These are phyloP conservation scores for Pyrocephalus nanus DNA, from an alignment of 2,797 vertebrate species.

Conservation along the genomic window DNA sequence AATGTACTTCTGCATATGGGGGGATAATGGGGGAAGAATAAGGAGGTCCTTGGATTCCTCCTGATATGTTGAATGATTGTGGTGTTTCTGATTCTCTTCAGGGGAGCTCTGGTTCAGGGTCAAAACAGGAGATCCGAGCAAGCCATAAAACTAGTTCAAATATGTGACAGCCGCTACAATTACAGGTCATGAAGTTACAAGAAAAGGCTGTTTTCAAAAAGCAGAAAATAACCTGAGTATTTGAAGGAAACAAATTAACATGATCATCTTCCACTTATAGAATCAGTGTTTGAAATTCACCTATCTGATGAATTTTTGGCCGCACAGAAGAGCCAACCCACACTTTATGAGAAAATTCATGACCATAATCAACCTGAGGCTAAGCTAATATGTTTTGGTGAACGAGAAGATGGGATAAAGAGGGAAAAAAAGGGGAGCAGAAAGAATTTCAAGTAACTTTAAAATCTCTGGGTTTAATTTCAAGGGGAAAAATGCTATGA, in stretches of 20 bases:
- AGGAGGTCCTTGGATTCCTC: background rate
- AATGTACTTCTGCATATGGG: background rate
- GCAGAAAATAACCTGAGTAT: background rate
- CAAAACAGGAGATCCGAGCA: background rate
- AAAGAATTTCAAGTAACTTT: background rate
- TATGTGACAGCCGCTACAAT: background rate
- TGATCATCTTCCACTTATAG: background rate
- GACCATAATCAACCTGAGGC: background rate
- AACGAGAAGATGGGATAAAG: background rate
- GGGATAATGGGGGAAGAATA: background rate
- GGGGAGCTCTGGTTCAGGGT: background rate
- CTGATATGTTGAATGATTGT: background rate
- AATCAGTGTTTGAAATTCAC: background rate
- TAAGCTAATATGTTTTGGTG: background rate
- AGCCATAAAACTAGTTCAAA: background rate
- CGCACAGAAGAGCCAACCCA: background rate
- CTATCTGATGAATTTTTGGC: background rate
- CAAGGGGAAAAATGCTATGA: background rate
- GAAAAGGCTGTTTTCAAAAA: background rate
- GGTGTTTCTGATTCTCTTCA: background rate
- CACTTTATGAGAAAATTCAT: background rate
- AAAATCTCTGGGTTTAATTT: background rate
- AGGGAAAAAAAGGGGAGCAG: rapidly evolving
- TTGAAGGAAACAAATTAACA: background rate
- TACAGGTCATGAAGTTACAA: background rate